Evolutionary conservation across 1,140 invertebrate species (phyloP), one percentile per base, ranked within the genome.

Genomic region (Diprion similis): DNA sequence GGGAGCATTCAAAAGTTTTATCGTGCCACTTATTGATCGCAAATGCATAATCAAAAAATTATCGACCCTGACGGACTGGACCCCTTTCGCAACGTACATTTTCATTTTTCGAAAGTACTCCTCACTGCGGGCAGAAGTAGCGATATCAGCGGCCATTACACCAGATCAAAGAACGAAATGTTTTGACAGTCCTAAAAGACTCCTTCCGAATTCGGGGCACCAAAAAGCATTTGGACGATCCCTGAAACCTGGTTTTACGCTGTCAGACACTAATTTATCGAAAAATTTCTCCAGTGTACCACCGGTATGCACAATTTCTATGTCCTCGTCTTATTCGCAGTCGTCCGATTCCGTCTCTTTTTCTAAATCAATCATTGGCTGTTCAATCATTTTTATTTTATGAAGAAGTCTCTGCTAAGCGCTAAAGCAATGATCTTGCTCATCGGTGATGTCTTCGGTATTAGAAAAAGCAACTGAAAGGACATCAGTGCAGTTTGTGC

Each of bases 51-150:
- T 47, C 10, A 77, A 47, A 18, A 72, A 77, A 59, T 79, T 79
- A 46, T 79, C 72, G 0, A 66, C 47, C 0, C 73, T 68, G 13
- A 77, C 71, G 15, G 72, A 18, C 59, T 73, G 74, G 9, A 19
- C 17, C 10, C 69, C 72, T 18, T 72, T 69, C 47, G 74, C 71
- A 71, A 77, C 67, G 7, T 65, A 59, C 24, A 75, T 18, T 77
- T 78, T 78, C 13, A 78, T 0, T 37, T 77, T 71, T 17, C 75
- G 74, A 70, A 78, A 76, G 47, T 78, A 78, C 45, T 71, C 51
- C 67, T 78, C 74, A n/a, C 78, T 78, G 59, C 74, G 72, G 68
- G 76, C 72, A 13, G 76, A 78, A 37, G 65, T 74, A 6, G 78
- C 66, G 71, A 75, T 3, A 69, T 48, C 9, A 15, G 19, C 24